These are phyloP conservation scores for Pyrocephalus nanus DNA, from an alignment of 2,797 vertebrate species.

Conservation along the genomic window DNA sequence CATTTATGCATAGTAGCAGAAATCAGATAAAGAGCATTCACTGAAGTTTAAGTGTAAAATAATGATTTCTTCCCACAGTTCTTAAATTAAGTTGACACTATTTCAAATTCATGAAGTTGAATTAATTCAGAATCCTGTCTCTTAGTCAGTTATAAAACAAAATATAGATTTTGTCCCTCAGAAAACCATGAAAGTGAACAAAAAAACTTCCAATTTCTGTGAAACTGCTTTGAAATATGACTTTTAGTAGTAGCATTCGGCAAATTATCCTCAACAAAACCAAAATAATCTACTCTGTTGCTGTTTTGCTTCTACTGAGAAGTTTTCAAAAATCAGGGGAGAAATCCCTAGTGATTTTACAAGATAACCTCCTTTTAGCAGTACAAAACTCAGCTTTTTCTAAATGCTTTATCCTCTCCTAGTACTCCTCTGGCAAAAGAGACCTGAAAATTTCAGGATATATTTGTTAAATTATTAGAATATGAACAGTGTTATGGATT, in stretches of 20 bases:
- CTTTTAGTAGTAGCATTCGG: slow-evolving; percentile 34
- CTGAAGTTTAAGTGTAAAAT: slow-evolving; percentile 8
- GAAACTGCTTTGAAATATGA: slow-evolving; percentile 53
- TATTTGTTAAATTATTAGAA: neutral
- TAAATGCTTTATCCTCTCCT: neutral
- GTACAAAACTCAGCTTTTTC: neutral
- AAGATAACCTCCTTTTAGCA: neutral
- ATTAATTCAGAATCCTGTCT: slow-evolving; percentile 50
- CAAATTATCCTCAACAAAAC: neutral
- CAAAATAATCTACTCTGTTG: neutral
- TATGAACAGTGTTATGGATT: neutral
- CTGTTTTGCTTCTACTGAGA: neutral
- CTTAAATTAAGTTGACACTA: slow-evolving; percentile 27
- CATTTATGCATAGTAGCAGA: neutral
- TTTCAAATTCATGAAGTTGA: slow-evolving; percentile 49
- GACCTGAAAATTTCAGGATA: neutral
- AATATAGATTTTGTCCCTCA: slow-evolving; percentile 17
- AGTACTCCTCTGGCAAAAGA: neutral
- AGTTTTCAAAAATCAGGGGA: neutral
- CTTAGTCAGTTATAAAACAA: slow-evolving; percentile 38
- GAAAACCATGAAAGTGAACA: slow-evolving; percentile 12
- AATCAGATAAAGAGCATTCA: neutral
- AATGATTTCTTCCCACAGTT: neutral
- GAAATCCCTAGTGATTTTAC: neutral
- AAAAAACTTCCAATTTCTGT: slow-evolving; percentile 3